Percentiles rank a stretch among this genome's conserved stretches.
Evolutionary conservation across 1,140 invertebrate species (phyloP).

Genomic region (Cataglyphis hispanica): DNA sequence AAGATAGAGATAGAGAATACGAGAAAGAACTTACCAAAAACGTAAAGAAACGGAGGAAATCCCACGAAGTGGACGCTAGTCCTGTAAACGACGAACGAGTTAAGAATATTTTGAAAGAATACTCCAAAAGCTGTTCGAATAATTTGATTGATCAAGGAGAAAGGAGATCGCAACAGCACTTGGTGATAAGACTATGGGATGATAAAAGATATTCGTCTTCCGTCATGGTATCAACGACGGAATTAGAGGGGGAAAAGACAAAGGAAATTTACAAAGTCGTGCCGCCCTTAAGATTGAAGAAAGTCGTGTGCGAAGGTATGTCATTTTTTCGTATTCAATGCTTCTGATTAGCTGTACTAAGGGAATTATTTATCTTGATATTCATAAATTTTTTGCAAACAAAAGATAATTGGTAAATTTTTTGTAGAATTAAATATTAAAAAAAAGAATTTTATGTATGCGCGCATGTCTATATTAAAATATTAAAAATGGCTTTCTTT

Average conservation of each 20-base stretch:
- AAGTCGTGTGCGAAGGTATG: constrained; percentile 66
- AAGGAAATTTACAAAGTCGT: constrained; percentile 70
- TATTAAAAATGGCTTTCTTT: not conserved
- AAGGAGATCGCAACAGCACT: constrained; percentile 17
- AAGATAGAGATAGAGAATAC: not conserved
- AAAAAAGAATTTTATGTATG: not conserved
- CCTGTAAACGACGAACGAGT: constrained; percentile 17
- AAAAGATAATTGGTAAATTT: not conserved
- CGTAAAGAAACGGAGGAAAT: constrained; percentile 57
- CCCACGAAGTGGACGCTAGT: constrained; percentile 36
- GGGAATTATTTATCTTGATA: not conserved
- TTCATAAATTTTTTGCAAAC: not conserved
- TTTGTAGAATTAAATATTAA: not conserved
- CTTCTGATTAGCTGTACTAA: not conserved
- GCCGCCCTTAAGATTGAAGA: constrained; percentile 79
- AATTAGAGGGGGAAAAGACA: constrained; percentile 4
- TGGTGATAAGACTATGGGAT: constrained; percentile 26
- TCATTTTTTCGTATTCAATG: not conserved
- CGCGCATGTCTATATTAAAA: not conserved
- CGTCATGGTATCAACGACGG: constrained; percentile 28
- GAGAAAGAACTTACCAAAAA: constrained; percentile 38
- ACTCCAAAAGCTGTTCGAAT: constrained; percentile 25
- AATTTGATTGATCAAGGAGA: not conserved
- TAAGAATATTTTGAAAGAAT: constrained; percentile 61
- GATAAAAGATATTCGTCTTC: constrained; percentile 39